Evolutionary conservation across 2,888 invertebrate species (phyloP).

Genomic region (Graphium colonna): DNA sequence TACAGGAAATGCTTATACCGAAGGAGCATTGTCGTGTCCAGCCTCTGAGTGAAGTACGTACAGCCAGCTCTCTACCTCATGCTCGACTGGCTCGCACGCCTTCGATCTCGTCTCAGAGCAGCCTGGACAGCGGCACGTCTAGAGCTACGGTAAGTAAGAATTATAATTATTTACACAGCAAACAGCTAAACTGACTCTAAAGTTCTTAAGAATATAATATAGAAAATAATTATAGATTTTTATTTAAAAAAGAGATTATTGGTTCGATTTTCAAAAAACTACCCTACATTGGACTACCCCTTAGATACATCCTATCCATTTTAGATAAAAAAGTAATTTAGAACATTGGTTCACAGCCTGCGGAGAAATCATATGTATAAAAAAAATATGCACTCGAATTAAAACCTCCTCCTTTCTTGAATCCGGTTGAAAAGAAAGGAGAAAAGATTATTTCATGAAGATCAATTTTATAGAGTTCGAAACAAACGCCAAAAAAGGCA

Average conservation of each 20-base stretch:
- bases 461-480: no score
- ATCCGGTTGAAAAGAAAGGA: no score
- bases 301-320: neutral
- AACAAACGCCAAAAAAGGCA: no score
- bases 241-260: no score
- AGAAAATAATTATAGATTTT: neutral
- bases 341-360: no score
- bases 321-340: neutral
- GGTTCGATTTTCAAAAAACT: neutral
- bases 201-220: neutral
- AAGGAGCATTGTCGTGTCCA: constrained; percentile 72
- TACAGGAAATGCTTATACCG: constrained; percentile 72
- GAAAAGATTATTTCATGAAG: no score
- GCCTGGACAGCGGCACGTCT: constrained; percentile 87
- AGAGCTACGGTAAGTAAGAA: constrained; percentile 70
- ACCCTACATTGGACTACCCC: neutral
- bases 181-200: neutral
- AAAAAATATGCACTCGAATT: no score
- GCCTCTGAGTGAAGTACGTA: constrained; percentile 78
- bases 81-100: constrained; percentile 87
- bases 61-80: constrained; percentile 83
- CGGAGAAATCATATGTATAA: no score
- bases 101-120: constrained; percentile 91
- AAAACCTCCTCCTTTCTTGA: no score
- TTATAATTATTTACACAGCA: neutral